These are phyloP conservation scores for Etheostoma cragini DNA, from an alignment of 2,113 vertebrate genomes.

Conservation along the genomic window DNA sequence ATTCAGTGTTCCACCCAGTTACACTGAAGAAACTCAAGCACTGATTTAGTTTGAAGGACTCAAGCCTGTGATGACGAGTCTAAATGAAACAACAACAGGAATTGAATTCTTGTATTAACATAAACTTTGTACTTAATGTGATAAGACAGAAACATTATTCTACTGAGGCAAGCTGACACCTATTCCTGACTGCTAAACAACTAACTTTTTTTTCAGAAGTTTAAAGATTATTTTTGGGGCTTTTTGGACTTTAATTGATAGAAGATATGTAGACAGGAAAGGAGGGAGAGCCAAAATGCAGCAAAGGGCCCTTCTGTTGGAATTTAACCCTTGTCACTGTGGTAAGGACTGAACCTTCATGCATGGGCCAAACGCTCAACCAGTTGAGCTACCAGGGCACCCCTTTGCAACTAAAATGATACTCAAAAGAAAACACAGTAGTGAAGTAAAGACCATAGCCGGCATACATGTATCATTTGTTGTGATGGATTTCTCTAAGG, in stretches of 20 bases:
- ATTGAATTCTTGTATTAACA: background rate
- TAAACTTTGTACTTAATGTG: background rate
- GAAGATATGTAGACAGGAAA: too few species aligned
- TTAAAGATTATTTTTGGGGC: too few species aligned
- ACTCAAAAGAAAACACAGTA: background rate
- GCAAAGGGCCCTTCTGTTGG: too few species aligned
- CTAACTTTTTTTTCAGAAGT: background rate
- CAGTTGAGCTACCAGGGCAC: too few species aligned
- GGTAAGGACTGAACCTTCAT: too few species aligned
- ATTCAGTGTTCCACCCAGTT: too few species aligned
- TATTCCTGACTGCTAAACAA: background rate
- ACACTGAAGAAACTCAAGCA: too few species aligned
- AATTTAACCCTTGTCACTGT: too few species aligned
- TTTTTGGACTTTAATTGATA: too few species aligned
- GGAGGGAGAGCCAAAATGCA: too few species aligned
- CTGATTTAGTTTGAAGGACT: too few species aligned
- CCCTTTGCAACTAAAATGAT: background rate
- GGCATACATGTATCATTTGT: constrained; percentile 16
- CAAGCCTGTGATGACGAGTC: background rate
- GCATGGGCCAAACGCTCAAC: too few species aligned
- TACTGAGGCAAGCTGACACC: constrained; percentile 24
- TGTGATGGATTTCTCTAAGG: constrained; percentile 45
- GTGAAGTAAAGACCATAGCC: constrained; percentile 16
- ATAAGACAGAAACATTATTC: constrained; percentile 34
- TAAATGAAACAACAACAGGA: constrained; percentile 9